A percentile compares a stretch with the other conserved stretches of the same genome.
Evolutionary conservation across 2,797 vertebrate genomes (phyloP).

Genomic region (Danio kyathit): DNA sequence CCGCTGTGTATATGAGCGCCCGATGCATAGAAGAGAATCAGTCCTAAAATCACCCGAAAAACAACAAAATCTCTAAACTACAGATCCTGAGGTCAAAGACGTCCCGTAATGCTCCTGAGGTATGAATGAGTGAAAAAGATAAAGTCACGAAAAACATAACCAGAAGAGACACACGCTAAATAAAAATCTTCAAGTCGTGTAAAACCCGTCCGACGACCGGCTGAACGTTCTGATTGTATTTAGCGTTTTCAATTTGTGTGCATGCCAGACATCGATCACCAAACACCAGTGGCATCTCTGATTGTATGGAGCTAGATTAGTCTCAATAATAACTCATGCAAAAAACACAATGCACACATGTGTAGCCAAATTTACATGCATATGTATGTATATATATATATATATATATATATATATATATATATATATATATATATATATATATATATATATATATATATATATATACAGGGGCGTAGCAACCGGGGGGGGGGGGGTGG

Average conservation of each 20-base stretch:
- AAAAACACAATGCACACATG: too few relatives aligned
- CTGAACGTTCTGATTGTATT: slow-evolving; percentile 80
- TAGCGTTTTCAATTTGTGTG: slow-evolving; percentile 71
- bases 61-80: slow-evolving; percentile 67
- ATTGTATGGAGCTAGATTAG: too few relatives aligned
- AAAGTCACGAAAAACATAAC: slow-evolving; percentile 38
- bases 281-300: slow-evolving; percentile 59
- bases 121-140: slow-evolving; percentile 66
- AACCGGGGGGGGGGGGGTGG: too few relatives aligned
- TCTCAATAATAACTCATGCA: too few relatives aligned
- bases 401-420: too few relatives aligned
- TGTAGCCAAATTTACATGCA: too few relatives aligned
- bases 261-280: neutral
- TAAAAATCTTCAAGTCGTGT: slow-evolving; percentile 83
- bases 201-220: slow-evolving; percentile 81
- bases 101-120: slow-evolving; percentile 70
- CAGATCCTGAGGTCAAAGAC: slow-evolving; percentile 81
- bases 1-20: neutral
- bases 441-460: too few relatives aligned
- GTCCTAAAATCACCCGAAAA: neutral
- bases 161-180: slow-evolving; percentile 68
- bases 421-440: too few relatives aligned
- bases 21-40: slow-evolving; percentile 16
- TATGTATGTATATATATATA: too few relatives aligned
- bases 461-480: too few relatives aligned